A percentile compares a stretch with the other conserved stretches of the same genome.
Conservation (phyloP, 35 echinoderm and acorn worm species). For the Ophioderma brevispina region DNA sequence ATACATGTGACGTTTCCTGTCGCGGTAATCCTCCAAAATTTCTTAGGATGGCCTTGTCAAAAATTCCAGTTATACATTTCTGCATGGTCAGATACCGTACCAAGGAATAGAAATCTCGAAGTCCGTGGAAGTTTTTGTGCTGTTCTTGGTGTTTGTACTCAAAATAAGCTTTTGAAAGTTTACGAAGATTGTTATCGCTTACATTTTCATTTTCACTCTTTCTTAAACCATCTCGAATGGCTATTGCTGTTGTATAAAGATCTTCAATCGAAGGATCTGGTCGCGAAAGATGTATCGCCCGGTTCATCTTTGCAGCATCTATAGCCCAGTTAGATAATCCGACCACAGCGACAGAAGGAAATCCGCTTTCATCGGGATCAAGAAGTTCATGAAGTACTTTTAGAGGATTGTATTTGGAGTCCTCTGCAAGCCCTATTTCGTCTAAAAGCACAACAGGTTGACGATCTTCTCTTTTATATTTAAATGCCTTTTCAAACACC, state of each 20-base stretch:
- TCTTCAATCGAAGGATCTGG: conserved; percentile 32
- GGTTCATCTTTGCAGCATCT: conserved; percentile 66
- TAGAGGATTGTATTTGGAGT: conserved; percentile 12
- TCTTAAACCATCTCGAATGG: not conserved
- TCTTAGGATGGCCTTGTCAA: not conserved
- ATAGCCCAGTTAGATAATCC: conserved; percentile 54
- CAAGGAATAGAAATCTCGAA: conserved; percentile 40
- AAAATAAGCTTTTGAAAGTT: conserved; percentile 20
- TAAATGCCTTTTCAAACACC: conserved; percentile 38
- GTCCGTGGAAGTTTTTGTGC: conserved; percentile 26
- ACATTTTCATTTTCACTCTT: not conserved
- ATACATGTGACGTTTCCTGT: not conserved
- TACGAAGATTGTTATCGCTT: not conserved
- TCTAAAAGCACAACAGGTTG: conserved; percentile 47
- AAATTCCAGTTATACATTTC: not conserved
- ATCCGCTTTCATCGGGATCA: conserved; percentile 13
- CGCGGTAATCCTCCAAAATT: conserved; percentile 42
- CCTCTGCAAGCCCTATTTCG: conserved; percentile 54
- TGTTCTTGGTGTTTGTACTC: not conserved
- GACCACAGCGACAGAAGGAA: conserved; percentile 32
- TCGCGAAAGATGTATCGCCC: conserved; percentile 26
- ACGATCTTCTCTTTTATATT: not conserved
- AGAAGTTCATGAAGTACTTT: conserved; percentile 31
- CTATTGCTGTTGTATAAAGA: conserved; percentile 24
- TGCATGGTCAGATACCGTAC: not conserved